These are phyloP conservation scores for Luidia sarsii DNA, from an alignment of 53 echinoderm and acorn worm genomes.

Conservation along the genomic window DNA sequence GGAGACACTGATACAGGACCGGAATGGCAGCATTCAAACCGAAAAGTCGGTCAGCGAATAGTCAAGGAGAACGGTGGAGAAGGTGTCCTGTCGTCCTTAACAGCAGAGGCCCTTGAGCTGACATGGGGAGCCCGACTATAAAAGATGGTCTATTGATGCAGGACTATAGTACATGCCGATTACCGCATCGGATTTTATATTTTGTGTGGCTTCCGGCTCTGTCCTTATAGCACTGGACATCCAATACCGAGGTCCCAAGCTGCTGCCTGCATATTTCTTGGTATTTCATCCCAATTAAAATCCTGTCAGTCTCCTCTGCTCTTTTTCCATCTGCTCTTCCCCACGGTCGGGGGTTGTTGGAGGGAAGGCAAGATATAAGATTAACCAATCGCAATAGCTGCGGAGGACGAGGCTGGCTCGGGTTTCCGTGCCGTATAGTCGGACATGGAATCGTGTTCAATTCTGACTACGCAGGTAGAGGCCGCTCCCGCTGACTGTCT, in stretches of 20 bases:
- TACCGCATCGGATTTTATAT: conserved; percentile 42
- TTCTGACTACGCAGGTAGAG: too few relatives aligned
- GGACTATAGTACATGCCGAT: background rate
- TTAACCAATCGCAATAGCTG: conserved; percentile 49
- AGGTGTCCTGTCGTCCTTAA: too few relatives aligned
- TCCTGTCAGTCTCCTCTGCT: conserved; percentile 6
- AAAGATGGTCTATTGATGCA: background rate
- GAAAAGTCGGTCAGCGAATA: too few relatives aligned
- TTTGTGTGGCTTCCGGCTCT: conserved; percentile 19
- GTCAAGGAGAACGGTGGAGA: too few relatives aligned
- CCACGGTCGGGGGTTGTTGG: too few relatives aligned
- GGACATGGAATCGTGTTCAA: conserved; percentile 13
- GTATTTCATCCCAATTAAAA: conserved; percentile 47
- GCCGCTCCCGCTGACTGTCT: conserved; percentile 16
- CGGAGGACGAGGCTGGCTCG: conserved; percentile 25
- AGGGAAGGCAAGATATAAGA: background rate
- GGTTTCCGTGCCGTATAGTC: conserved; percentile 2
- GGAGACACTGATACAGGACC: too few relatives aligned
- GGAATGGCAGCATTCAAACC: too few relatives aligned
- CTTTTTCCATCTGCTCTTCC: too few relatives aligned
- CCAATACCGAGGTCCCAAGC: background rate
- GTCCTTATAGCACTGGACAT: conserved; percentile 17
- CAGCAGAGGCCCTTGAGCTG: background rate
- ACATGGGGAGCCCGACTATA: background rate
- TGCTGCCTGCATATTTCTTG: background rate